Conservation (phyloP, 2,888 invertebrate genomes). For the Rhopalosiphum nymphaeae region DNA sequence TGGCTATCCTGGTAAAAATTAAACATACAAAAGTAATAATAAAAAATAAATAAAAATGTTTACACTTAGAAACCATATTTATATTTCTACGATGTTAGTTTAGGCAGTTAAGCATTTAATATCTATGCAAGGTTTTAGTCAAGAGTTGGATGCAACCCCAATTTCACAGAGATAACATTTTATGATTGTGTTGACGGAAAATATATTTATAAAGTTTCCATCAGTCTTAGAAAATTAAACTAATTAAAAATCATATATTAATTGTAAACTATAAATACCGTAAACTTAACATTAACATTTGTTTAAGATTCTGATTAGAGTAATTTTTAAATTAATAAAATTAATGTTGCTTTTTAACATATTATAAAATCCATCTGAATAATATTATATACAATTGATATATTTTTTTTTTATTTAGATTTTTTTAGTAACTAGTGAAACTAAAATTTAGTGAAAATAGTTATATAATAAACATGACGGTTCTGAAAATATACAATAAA, state of each 20-base stretch:
- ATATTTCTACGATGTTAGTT: background rate
- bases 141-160: background rate
- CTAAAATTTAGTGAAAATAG: background rate
- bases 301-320: too few relatives aligned
- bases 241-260: background rate
- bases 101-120: background rate
- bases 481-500: background rate
- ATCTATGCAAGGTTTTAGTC: background rate
- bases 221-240: background rate
- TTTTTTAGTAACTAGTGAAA: background rate
- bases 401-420: background rate
- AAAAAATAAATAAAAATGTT: background rate
- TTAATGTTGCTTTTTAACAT: background rate
- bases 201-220: background rate
- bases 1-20: background rate
- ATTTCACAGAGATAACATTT: background rate
- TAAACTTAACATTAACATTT: too few relatives aligned
- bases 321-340: background rate
- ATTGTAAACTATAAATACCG: too few relatives aligned
- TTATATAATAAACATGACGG: background rate
- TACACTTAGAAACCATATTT: background rate
- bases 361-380: background rate
- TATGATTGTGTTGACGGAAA: background rate
- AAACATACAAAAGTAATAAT: background rate
- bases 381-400: background rate